Conservation (phyloP, 2,888 invertebrate species). For the Hypena proboscidalis region DNA sequence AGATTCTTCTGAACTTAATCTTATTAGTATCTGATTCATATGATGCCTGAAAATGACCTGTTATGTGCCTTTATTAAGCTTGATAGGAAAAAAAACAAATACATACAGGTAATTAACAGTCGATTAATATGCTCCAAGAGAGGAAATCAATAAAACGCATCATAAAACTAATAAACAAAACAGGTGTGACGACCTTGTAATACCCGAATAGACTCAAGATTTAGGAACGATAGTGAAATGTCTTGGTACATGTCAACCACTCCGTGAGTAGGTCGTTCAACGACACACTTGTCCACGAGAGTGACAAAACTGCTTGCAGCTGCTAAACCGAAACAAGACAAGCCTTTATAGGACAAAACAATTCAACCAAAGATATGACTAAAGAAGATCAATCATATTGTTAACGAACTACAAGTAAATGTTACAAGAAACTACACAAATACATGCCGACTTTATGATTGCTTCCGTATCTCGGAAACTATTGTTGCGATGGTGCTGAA, state of each 20-base stretch:
- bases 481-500: no score
- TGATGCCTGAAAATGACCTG: no score
- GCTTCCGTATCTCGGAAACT: no score
- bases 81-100: no score
- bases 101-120: no score
- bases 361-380: slow-evolving; percentile 27
- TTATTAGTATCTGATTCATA: no score
- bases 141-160: slow-evolving; percentile 18
- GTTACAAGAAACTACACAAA: no score
- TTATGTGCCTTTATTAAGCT: no score
- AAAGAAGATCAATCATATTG: slow-evolving; percentile 30
- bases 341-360: slow-evolving; percentile 36
- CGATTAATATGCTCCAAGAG: no score
- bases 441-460: no score
- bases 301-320: slow-evolving; percentile 65
- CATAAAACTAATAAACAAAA: slow-evolving; percentile 29
- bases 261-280: slow-evolving; percentile 70
- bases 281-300: slow-evolving; percentile 73
- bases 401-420: slow-evolving; percentile 14
- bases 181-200: slow-evolving; percentile 38
- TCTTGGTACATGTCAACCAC: slow-evolving; percentile 54
- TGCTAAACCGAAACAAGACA: slow-evolving; percentile 52
- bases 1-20: no score
- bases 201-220: slow-evolving; percentile 46
- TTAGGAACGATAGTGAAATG: slow-evolving; percentile 70